Conservation (phyloP, 2,797 vertebrate species). For the Sebastes miniatus region DNA sequence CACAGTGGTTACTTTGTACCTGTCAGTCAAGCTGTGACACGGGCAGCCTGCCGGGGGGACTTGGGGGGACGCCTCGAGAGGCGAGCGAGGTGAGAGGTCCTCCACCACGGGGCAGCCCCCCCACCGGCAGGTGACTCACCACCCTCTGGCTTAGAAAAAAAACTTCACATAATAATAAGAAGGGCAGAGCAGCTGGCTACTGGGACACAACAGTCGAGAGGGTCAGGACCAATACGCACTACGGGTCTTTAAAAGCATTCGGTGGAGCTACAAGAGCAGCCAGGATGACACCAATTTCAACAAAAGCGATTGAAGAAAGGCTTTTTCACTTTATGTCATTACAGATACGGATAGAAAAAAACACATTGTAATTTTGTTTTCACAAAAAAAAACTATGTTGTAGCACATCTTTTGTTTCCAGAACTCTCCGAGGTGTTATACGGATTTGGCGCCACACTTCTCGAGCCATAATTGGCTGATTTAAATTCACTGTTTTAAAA, state of each 20-base stretch:
- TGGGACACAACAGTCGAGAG: background rate
- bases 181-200: slow-evolving; percentile 41
- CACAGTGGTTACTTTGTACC: slow-evolving; percentile 76
- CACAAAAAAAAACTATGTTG: background rate
- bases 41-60: slow-evolving; percentile 32
- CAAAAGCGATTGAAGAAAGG: background rate
- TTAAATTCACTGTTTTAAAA: background rate
- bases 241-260: background rate
- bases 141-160: background rate
- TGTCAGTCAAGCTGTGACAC: slow-evolving; percentile 76
- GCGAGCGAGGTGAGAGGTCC: slow-evolving; percentile 64
- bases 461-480: background rate
- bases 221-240: background rate
- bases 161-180: slow-evolving; percentile 33
- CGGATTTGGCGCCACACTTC: background rate
- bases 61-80: slow-evolving; percentile 21
- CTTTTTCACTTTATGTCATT: background rate
- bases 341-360: background rate
- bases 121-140: slow-evolving; percentile 32
- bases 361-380: background rate
- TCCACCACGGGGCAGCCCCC: slow-evolving; percentile 12
- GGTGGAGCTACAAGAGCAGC: background rate
- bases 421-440: background rate
- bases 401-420: background rate
- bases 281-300: background rate